These are phyloP conservation scores for Nasonia oneida DNA, from an alignment of 2,888 invertebrate species.

Conservation along the genomic window DNA sequence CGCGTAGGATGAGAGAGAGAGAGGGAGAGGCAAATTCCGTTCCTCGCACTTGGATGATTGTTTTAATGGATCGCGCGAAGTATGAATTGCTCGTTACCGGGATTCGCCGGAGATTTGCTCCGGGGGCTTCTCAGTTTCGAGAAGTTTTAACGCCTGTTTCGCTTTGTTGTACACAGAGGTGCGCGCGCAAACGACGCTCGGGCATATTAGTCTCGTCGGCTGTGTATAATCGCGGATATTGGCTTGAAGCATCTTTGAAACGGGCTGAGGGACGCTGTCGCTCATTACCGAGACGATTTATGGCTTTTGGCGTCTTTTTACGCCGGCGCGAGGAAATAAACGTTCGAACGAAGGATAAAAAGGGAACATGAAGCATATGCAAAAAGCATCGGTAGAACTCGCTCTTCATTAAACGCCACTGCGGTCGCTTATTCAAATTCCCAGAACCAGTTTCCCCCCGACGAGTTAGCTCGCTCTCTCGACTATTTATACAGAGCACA, in stretches of 20 bases:
- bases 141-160: neutral
- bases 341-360: neutral
- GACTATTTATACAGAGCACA: neutral
- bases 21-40: conserved; percentile 3
- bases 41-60: conserved; percentile 15
- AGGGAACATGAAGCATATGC: neutral
- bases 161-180: neutral
- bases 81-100: conserved; percentile 12
- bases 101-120: neutral
- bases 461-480: neutral
- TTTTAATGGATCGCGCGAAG: conserved; percentile 1
- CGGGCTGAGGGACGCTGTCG: neutral
- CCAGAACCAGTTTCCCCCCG: conserved; percentile 13
- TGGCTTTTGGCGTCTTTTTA: neutral
- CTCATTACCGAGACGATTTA: neutral
- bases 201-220: too few relatives aligned
- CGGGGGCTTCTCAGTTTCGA: neutral
- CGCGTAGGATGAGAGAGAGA: neutral
- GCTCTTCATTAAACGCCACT: neutral
- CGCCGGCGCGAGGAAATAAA: neutral
- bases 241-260: too few relatives aligned
- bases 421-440: conserved; percentile 25
- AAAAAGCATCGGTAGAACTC: neutral
- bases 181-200: neutral
- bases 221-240: neutral